Base-by-base conservation (phyloP, 2,888 invertebrate species). In the Ophion ellenae region DNA sequence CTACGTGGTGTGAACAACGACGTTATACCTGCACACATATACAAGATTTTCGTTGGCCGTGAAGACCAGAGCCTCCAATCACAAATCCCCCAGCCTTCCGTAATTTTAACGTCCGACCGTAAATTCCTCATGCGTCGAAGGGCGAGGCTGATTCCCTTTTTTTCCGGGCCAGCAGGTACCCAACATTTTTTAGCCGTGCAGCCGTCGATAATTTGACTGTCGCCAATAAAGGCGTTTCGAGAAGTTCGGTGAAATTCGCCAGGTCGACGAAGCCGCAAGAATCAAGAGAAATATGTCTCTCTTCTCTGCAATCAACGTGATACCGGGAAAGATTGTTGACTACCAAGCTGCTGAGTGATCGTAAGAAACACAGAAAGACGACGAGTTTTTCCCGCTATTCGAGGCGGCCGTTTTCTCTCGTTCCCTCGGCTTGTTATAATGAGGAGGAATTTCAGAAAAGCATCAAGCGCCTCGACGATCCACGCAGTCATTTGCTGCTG, bases 401-500 rank as follows among this genome's bases (percentile, higher is more conserved):
- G 64, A 64, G 45, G 28, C 24, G 59, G 6, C 14, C 20, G 36
- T 64, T 45, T 63, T 71, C 20, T 61, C 36, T 80, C 77, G 57
- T 40, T 76, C 40, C 11, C 47, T 75, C 61, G 32, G 78, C 78
- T 53, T 66, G 45, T 32, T 70, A 71, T 86, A 87, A 84, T 86
- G 85, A 87, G 78, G 85, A 83, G 74, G 83, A 85, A 87, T 85
- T 87, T 83, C 82, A 81, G 87, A 47, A 40, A 74, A 67, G 61
- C 82, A 57, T 63, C 71, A 75, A 69, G 63, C 32, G 61, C 28
- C 74, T 81, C 67, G 66, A 64, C 47, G 59, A 87, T 87, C 88
- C 84, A 87, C 80, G 87, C 88, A 90, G 90, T 90, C 90, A 89
- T 88, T 88, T 78, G 87, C 82, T 86, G 88, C 86, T 71, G 73